Conservation (phyloP, 2,113 vertebrate species). For the Lathamus discolor region DNA sequence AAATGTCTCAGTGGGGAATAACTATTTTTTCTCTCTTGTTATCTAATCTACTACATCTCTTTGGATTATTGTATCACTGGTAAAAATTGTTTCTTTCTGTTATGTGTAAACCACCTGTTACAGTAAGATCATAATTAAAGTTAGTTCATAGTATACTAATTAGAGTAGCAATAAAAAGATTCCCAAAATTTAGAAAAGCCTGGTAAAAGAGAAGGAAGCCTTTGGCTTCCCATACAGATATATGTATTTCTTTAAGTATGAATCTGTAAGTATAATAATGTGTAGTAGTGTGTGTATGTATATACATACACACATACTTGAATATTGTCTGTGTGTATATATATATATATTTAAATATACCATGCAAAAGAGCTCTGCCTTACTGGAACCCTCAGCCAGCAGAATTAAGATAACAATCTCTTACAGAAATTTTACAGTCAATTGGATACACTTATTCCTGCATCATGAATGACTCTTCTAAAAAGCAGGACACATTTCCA, state of each 20-base stretch:
- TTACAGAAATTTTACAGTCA: not conserved
- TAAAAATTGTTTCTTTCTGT: not conserved
- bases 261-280: not conserved
- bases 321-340: not conserved
- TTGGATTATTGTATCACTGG: not conserved
- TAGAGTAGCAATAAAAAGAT: not conserved
- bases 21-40: not conserved
- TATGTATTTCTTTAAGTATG: not conserved
- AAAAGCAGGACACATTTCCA: not conserved
- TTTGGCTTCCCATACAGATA: not conserved
- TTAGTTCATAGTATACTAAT: not conserved
- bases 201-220: not conserved
- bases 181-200: not conserved
- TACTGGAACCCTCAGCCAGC: not conserved
- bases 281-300: not conserved
- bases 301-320: not conserved
- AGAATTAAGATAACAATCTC: not conserved
- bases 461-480: not conserved
- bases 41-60: not conserved
- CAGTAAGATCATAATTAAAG: not conserved
- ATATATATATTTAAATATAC: not conserved
- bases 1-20: not conserved
- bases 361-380: not conserved
- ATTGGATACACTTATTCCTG: not conserved
- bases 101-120: not conserved